Percentiles rank a stretch among this genome's conserved stretches.
These are phyloP conservation scores for Falcunculus frontatus DNA, from an alignment of 2,113 vertebrate genomes.

Conservation along the genomic window DNA sequence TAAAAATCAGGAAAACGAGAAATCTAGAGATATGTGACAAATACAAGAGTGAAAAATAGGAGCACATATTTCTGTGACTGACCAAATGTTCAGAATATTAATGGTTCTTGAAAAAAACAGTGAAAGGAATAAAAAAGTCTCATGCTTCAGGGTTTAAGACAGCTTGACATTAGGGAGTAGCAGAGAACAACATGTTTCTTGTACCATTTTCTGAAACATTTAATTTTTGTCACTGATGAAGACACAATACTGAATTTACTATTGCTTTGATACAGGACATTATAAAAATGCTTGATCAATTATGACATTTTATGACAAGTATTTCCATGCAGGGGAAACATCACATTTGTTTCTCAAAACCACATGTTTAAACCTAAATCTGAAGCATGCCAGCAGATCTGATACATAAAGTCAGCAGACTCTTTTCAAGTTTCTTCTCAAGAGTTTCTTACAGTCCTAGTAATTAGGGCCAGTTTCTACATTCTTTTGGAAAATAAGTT, in stretches of 20 bases:
- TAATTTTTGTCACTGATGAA: background rate
- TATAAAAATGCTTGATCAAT: background rate
- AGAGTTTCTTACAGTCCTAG: background rate
- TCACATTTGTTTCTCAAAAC: background rate
- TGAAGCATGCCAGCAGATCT: background rate
- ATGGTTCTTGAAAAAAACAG: background rate
- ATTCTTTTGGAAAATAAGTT: background rate
- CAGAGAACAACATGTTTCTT: background rate
- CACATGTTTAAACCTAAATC: background rate
- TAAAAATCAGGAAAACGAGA: background rate
- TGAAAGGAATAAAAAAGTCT: background rate
- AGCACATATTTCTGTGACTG: background rate
- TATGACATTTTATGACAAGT: background rate
- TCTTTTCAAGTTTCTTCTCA: background rate
- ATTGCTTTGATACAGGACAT: background rate
- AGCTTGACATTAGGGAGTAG: background rate
- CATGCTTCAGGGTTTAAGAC: background rate
- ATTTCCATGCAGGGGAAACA: background rate
- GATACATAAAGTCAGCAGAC: background rate
- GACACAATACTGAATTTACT: background rate
- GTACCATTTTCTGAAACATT: background rate
- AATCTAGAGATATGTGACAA: background rate
- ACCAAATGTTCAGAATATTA: background rate
- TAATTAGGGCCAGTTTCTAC: background rate
- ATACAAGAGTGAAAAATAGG: background rate